Percentiles rank a stretch among this genome's conserved stretches.
phyloP scores from a whole-genome alignment of 2,113 vertebrate species.

The Podarcis raffonei region DNA sequence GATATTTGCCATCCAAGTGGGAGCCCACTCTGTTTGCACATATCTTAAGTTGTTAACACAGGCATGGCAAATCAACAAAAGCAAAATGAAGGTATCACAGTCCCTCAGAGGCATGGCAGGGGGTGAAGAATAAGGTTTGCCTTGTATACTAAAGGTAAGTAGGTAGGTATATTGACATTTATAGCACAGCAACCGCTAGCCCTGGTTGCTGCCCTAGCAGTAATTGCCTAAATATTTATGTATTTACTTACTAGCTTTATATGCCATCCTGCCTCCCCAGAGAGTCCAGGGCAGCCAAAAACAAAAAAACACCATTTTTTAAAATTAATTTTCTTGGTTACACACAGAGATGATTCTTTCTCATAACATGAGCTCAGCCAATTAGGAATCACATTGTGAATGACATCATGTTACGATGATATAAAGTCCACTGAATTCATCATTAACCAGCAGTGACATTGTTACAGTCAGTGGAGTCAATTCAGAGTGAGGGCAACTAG shows the following conservation, averaged over 20 bases:
- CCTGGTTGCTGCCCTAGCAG: neutral
- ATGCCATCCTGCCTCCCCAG: too few species aligned
- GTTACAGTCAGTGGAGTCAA: neutral
- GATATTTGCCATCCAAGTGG: slow-evolving; percentile 44
- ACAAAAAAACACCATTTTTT: too few species aligned
- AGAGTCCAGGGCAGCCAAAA: too few species aligned
- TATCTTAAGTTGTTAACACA: slow-evolving; percentile 47
- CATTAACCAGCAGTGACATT: neutral
- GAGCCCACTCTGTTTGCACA: slow-evolving; percentile 49
- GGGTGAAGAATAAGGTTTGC: neutral
- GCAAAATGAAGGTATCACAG: neutral
- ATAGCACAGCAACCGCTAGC: neutral
- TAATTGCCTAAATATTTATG: neutral
- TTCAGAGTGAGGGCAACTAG: neutral
- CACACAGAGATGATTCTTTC: neutral
- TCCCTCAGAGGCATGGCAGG: neutral
- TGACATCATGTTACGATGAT: neutral
- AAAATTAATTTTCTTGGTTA: too few species aligned
- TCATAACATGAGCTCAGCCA: neutral
- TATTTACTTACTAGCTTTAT: neutral
- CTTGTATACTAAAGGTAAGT: neutral
- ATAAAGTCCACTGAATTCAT: neutral
- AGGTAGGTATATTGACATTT: neutral
- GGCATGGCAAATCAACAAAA: slow-evolving; percentile 54
- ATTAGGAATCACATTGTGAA: neutral